phyloP scores from a whole-genome alignment of 2,113 vertebrate genomes.

The Syngnathus floridae region DNA sequence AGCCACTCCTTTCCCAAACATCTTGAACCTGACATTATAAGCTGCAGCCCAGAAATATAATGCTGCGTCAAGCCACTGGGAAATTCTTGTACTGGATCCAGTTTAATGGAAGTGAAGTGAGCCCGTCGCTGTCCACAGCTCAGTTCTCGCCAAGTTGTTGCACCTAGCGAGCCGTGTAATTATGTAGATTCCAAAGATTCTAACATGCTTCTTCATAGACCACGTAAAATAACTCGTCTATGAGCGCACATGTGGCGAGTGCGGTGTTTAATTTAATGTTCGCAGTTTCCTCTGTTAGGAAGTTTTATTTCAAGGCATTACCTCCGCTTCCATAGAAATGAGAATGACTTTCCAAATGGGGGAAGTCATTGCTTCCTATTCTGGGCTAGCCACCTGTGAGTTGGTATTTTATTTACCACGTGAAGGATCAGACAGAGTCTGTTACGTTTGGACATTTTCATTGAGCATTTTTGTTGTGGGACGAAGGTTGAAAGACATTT shows the following conservation, averaged over 20 bases:
- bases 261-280: conserved; percentile 23
- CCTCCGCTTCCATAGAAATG: neutral
- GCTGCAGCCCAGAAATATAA: conserved; percentile 42
- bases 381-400: conserved; percentile 6
- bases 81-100: conserved; percentile 64
- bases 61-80: conserved; percentile 48
- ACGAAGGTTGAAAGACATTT: neutral
- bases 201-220: conserved; percentile 39
- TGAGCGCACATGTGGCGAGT: conserved; percentile 46
- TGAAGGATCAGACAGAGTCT: neutral
- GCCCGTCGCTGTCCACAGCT: conserved; percentile 50
- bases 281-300: conserved; percentile 8
- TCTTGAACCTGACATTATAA: conserved; percentile 55
- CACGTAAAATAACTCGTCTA: conserved; percentile 38
- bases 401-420: neutral
- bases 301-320: conserved; percentile 2
- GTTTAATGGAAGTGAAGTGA: conserved; percentile 59
- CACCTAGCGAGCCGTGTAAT: conserved; percentile 49
- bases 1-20: conserved; percentile 51
- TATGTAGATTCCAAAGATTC: conserved; percentile 64
- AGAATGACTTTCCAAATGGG: neutral
- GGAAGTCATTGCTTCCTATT: neutral
- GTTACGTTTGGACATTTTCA: neutral
- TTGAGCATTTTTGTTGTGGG: neutral
- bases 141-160: conserved; percentile 42